Base-by-base conservation (phyloP, 2,888 invertebrate species). In the Leucozona laternaria region DNA sequence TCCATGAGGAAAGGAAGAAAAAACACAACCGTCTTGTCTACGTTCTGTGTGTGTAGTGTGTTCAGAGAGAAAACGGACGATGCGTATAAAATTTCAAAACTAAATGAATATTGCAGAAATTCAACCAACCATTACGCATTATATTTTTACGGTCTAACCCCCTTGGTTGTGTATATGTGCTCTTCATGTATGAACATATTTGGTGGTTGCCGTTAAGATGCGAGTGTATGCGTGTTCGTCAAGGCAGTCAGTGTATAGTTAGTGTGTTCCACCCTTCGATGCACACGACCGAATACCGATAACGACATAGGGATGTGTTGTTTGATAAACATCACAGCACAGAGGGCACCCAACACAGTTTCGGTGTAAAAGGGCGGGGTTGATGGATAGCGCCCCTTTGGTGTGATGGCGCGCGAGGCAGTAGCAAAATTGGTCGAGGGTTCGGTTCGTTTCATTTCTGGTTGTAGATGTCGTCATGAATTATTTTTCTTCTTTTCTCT, bases 61-160 rank as follows among this genome's bases (percentile, higher is more conserved):
- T 45, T 20, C 76, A 58, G 75, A 81, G 72, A 79, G 87, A 79
- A 72, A 82, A 60, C 87, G 79, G 78, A 31, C 79, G 83, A 83
- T 84, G 87, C 87, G 79, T 83, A 83, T 79, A 83, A 79, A 87
- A 87, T 79, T 72, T 87, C 50, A 68, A 75, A 80, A 80, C 79
- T 79, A 77, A 84, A 84, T 80, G 84, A 84, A 80, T 77, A 84
- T 79, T 75, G 73, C 77, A 76, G 83, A 85, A 71, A 88, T 78
- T 79, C 88, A 88, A 75, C 88, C 88, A 88, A 88, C 88, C 88
- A 88, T 88, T 87, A 88, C 84, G 88, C 88, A 88, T 87, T 88
- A 88, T 86, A 86, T 88, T 88, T 88, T 88, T 88, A 88, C 88
- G 88, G 88, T 88, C 83, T 88, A 88, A 81, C 88, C 88, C 88